These are phyloP conservation scores for Xenopus borealis DNA, from an alignment of 2,113 vertebrate genomes.

Conservation along the genomic window DNA sequence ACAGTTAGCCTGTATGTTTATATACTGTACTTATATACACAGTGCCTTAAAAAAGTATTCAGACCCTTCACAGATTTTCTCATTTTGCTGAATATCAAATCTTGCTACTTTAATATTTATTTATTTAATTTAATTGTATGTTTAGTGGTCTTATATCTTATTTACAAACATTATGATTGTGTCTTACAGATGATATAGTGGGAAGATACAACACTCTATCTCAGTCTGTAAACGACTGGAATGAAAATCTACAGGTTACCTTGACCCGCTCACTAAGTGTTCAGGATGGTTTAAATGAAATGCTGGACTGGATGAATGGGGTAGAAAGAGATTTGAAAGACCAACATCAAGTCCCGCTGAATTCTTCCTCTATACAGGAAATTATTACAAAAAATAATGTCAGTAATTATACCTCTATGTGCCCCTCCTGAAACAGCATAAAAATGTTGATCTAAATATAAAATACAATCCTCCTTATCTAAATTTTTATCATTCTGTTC, in stretches of 20 bases:
- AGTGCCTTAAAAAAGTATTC: too few species aligned
- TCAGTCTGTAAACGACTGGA: conserved; percentile 86
- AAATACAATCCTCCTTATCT: too few species aligned
- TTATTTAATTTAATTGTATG: too few species aligned
- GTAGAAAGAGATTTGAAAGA: conserved; percentile 84
- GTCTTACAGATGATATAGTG: conserved; percentile 78
- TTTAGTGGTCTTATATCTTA: too few species aligned
- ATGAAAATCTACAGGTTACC: conserved; percentile 92
- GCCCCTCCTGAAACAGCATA: too few species aligned
- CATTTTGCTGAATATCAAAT: too few species aligned
- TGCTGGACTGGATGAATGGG: conserved; percentile 90
- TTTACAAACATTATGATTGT: background rate
- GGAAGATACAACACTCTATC: conserved; percentile 87
- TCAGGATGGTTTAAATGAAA: conserved; percentile 94
- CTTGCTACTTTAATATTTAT: too few species aligned
- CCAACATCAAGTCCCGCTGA: conserved; percentile 74
- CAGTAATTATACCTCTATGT: conserved; percentile 53
- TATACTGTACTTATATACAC: too few species aligned
- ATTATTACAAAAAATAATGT: conserved; percentile 87
- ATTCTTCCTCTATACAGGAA: conserved; percentile 80
- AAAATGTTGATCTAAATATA: too few species aligned
- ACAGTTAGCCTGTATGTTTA: too few species aligned
- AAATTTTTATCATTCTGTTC: conserved; percentile 6
- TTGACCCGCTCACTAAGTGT: conserved; percentile 94
- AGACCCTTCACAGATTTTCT: too few species aligned